Conservation (phyloP, 1,140 invertebrate species). For the Drosophila orosa region DNA sequence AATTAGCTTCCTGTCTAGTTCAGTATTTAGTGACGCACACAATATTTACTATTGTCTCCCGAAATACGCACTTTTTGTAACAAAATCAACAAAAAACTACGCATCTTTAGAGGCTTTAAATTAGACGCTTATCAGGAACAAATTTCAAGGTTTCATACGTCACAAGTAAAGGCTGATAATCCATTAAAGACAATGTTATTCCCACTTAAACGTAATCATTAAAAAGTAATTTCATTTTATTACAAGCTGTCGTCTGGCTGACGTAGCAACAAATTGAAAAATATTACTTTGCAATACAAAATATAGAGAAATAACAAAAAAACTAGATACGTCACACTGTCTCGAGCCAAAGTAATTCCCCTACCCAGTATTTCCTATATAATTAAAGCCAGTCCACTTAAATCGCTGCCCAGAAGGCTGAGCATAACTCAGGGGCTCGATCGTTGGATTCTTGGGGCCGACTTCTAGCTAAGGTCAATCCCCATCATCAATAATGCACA, state of each 20-base stretch:
- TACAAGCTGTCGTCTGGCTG: background rate
- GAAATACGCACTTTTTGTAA: background rate
- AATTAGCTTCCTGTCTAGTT: background rate
- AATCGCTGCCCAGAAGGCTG: conserved; percentile 7
- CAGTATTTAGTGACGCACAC: background rate
- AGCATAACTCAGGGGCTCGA: conserved; percentile 28
- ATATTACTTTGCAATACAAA: conserved; percentile 10
- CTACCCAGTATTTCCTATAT: conserved; percentile 32
- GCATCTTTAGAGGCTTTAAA: background rate
- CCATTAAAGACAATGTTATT: conserved; percentile 8
- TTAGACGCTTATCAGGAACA: background rate
- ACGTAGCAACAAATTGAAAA: background rate
- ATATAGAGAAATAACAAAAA: background rate
- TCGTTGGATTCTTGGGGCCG: conserved; percentile 26
- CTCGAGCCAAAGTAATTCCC: conserved; percentile 3
- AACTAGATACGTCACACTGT: background rate
- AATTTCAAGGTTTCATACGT: conserved; percentile 7
- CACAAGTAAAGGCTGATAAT: background rate
- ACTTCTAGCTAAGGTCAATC: conserved; percentile 33
- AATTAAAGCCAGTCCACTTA: conserved; percentile 31
- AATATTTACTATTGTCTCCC: background rate
- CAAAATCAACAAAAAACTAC: background rate
- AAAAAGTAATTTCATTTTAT: background rate
- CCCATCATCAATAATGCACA: conserved; percentile 34
- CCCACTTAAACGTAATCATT: background rate